A percentile compares a stretch with the other conserved stretches of the same genome.
Evolutionary conservation across 2,113 vertebrate species (phyloP).

Genomic region (Odocoileus hemionus): DNA sequence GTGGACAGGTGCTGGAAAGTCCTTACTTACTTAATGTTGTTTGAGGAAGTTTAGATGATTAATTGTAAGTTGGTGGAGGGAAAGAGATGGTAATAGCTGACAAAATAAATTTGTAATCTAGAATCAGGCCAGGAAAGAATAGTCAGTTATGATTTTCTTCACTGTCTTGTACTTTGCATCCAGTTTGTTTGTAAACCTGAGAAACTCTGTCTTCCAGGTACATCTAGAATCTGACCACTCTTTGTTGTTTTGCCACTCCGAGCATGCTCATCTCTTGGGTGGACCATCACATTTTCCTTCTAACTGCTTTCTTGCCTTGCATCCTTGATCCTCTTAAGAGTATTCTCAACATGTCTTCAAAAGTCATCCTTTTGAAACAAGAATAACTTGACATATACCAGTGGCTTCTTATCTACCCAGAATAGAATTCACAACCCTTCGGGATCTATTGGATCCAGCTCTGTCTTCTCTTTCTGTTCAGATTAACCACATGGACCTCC

Average conservation of each 20-base stretch:
- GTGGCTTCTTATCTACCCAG: not conserved
- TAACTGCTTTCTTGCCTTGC: not conserved
- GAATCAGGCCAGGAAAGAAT: not conserved
- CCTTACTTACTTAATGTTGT: not conserved
- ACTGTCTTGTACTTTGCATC: not conserved
- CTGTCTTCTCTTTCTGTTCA: not conserved
- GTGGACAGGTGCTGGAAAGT: not conserved
- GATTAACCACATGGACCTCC: not conserved
- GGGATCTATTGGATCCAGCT: not conserved
- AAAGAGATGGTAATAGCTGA: not conserved
- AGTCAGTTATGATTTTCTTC: accelerated
- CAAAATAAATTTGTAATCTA: not conserved
- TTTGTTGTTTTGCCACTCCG: not conserved
- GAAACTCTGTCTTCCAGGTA: not conserved
- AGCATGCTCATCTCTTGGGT: not conserved
- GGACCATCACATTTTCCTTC: not conserved
- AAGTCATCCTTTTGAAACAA: not conserved
- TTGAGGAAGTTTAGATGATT: not conserved
- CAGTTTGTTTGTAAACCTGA: not conserved
- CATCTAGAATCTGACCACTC: not conserved
- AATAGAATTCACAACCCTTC: not conserved
- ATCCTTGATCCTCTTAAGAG: not conserved
- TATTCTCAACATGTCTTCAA: not conserved
- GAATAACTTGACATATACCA: not conserved
- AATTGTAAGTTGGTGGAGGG: not conserved